Percentiles rank a stretch among this genome's conserved stretches.
Evolutionary conservation across 2,113 vertebrate genomes (phyloP).

Genomic region (Dicaeum eximium): DNA sequence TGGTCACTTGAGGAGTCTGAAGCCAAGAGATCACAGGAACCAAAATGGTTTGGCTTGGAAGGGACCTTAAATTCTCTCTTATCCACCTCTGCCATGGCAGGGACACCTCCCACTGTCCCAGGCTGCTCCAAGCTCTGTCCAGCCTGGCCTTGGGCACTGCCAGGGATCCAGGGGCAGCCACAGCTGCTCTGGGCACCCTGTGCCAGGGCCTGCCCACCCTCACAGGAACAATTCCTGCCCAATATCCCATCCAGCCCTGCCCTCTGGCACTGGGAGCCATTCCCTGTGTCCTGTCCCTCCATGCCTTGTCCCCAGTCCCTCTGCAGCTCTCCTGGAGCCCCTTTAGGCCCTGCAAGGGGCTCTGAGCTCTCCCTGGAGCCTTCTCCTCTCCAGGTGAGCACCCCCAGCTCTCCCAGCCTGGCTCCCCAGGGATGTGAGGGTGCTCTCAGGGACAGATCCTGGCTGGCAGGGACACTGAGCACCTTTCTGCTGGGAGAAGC

Average conservation of each 20-base stretch:
- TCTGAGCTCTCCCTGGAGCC: not conserved
- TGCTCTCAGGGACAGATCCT: not conserved
- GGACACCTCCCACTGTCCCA: not conserved
- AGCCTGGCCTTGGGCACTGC: not conserved
- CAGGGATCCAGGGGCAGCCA: not conserved
- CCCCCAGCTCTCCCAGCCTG: not conserved
- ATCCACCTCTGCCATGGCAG: not conserved
- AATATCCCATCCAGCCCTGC: not conserved
- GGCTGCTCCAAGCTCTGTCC: not conserved
- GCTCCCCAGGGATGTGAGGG: not conserved
- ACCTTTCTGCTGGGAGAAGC: not conserved
- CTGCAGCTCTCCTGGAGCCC: not conserved
- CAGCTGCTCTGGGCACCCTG: not conserved
- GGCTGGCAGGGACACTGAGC: not conserved
- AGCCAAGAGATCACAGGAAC: not conserved
- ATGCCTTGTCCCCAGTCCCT: not conserved
- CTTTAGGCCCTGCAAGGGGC: not conserved
- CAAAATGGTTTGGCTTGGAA: not conserved
- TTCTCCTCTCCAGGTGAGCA: not conserved
- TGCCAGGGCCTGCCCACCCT: not conserved
- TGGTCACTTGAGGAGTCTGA: not conserved
- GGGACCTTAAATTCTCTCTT: accelerated
- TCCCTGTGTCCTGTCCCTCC: not conserved
- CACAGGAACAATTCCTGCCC: not conserved
- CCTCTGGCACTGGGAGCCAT: not conserved